Evolutionary conservation across 2,888 invertebrate species (phyloP).

Genomic region (Ochropacha duplaris): DNA sequence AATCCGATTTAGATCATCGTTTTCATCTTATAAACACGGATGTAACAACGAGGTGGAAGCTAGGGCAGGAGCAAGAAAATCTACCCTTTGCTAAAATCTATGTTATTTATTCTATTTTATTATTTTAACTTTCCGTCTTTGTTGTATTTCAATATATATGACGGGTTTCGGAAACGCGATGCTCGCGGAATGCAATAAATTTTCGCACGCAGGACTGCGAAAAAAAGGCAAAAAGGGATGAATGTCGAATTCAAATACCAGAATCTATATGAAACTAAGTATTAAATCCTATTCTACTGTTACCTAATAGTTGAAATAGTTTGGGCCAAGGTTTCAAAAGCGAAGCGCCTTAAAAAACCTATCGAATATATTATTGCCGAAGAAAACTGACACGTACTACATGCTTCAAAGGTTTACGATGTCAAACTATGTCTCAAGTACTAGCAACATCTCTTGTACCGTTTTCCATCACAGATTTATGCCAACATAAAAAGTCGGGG

Average conservation of each 20-base stretch:
- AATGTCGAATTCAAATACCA: not conserved
- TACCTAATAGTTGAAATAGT: no score
- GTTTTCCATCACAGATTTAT: constrained; percentile 73
- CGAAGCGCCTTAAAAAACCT: not conserved
- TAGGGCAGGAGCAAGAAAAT: no score
- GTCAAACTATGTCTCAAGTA: constrained; percentile 38
- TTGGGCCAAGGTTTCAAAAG: no score
- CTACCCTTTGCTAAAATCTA: not conserved
- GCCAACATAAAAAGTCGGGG: constrained; percentile 68
- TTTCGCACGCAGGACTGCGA: not conserved
- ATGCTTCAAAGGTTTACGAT: constrained; percentile 37
- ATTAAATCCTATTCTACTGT: no score
- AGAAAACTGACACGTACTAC: constrained; percentile 22
- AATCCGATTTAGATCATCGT: no score
- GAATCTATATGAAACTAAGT: not conserved
- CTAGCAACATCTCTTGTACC: constrained; percentile 42
- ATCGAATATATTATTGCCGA: not conserved
- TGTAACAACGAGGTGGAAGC: no score
- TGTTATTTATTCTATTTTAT: not conserved
- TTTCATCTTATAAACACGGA: no score
- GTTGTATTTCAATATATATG: not conserved
- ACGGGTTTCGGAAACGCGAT: not conserved
- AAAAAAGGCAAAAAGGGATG: not conserved
- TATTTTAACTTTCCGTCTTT: not conserved
- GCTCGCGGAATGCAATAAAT: not conserved